These are phyloP conservation scores for Prionchulus punctatus DNA, from an alignment of 2,888 invertebrate species.

Conservation along the genomic window DNA sequence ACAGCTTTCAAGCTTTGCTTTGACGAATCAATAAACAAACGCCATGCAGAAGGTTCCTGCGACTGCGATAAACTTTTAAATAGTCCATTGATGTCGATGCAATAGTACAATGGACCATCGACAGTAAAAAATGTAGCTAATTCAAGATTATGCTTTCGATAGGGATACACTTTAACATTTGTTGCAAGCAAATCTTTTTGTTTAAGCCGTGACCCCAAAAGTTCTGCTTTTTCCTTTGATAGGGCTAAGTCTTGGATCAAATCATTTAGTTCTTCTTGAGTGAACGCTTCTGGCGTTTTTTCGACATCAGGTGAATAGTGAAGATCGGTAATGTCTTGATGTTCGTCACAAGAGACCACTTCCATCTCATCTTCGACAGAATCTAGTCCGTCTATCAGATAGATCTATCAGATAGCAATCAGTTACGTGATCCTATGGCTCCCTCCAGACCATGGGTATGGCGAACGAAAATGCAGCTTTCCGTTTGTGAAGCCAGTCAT, in stretches of 20 bases:
- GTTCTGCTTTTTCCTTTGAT: conserved; percentile 6
- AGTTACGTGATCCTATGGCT: conserved; percentile 10
- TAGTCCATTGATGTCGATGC: background rate
- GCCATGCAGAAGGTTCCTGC: background rate
- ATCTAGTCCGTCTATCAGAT: background rate
- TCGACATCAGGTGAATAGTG: conserved; percentile 1
- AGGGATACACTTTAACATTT: background rate
- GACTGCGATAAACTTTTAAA: background rate
- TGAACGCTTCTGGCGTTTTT: background rate
- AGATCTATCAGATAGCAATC: conserved; percentile 10
- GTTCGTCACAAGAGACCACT: background rate
- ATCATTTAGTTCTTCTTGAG: conserved; percentile 1
- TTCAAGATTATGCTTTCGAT: background rate
- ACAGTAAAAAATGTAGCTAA: background rate
- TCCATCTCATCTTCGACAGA: background rate
- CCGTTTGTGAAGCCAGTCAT: conserved; percentile 1
- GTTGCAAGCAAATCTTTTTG: background rate
- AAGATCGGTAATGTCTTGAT: background rate
- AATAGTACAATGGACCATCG: background rate
- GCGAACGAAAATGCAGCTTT: conserved; percentile 7
- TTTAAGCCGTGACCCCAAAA: conserved; percentile 4
- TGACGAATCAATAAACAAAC: background rate
- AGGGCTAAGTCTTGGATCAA: conserved; percentile 4
- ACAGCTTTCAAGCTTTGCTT: conserved; percentile 5
- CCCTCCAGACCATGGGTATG: conserved; percentile 11